Evolutionary conservation across 2,113 vertebrate species (phyloP).

Genomic region (Morone saxatilis): DNA sequence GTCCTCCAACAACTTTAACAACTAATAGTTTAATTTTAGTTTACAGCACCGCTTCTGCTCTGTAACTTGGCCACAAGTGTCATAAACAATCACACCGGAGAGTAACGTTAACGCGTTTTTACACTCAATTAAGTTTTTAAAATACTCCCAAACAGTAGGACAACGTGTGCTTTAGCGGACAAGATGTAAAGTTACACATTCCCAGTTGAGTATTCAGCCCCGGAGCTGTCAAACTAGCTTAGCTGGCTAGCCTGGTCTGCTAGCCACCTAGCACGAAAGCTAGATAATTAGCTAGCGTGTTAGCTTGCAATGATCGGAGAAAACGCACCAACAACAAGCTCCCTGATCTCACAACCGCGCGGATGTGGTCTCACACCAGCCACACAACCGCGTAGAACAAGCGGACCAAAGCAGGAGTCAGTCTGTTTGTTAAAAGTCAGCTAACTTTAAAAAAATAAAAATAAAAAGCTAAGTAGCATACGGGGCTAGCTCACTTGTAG

Average conservation of each 20-base stretch:
- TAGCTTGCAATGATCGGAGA: constrained; percentile 50
- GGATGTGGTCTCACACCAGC: neutral
- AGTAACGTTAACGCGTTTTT: neutral
- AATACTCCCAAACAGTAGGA: neutral
- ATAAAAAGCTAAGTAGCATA: constrained; percentile 60
- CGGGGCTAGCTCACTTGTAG: constrained; percentile 76
- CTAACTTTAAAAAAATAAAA: constrained; percentile 22
- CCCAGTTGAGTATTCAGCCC: neutral
- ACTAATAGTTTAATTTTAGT: neutral
- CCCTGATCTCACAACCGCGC: no score
- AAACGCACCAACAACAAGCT: constrained; percentile 19
- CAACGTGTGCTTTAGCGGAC: neutral
- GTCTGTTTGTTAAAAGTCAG: constrained; percentile 9
- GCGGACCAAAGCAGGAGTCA: no score
- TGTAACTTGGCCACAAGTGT: constrained; percentile 47
- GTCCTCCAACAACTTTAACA: neutral
- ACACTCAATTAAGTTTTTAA: neutral
- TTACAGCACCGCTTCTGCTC: neutral
- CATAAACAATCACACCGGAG: neutral
- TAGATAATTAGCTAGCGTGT: constrained; percentile 74
- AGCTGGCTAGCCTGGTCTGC: constrained; percentile 60
- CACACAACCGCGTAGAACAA: no score
- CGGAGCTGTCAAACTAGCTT: constrained; percentile 81
- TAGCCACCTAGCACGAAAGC: constrained; percentile 52
- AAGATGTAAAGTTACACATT: neutral